phyloP scores from a whole-genome alignment of 2,888 invertebrate genomes.

The Oxycera nigricornis region DNA sequence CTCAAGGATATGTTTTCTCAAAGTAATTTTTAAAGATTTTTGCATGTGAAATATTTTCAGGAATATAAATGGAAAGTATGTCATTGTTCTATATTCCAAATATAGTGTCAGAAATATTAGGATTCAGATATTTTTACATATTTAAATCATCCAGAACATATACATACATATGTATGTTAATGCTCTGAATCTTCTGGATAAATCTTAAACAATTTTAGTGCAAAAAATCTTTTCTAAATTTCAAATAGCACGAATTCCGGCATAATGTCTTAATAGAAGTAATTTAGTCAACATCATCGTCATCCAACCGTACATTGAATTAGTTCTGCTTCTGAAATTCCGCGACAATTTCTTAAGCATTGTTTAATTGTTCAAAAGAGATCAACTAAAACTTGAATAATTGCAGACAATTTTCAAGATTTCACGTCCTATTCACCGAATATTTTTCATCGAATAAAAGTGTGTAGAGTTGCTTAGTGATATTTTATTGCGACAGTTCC shows the following conservation, averaged over 20 bases:
- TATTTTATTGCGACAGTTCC: background rate
- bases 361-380: background rate
- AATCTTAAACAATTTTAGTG: background rate
- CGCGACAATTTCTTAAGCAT: background rate
- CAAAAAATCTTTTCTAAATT: background rate
- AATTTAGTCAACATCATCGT: background rate
- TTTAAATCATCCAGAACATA: no score
- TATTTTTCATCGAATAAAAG: background rate
- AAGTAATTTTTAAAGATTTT: no score
- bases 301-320: background rate
- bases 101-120: no score
- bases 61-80: no score
- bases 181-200: no score
- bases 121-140: no score
- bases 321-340: background rate
- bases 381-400: background rate
- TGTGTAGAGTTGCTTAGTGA: background rate
- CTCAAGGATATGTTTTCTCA: no score
- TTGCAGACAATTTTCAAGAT: background rate
- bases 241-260: background rate
- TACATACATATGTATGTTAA: no score
- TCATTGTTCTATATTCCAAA: no score
- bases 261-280: background rate
- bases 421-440: background rate
- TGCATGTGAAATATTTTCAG: no score